Evolutionary conservation across 2,113 vertebrate genomes (phyloP).

Genomic region (Rousettus leschenaultii): DNA sequence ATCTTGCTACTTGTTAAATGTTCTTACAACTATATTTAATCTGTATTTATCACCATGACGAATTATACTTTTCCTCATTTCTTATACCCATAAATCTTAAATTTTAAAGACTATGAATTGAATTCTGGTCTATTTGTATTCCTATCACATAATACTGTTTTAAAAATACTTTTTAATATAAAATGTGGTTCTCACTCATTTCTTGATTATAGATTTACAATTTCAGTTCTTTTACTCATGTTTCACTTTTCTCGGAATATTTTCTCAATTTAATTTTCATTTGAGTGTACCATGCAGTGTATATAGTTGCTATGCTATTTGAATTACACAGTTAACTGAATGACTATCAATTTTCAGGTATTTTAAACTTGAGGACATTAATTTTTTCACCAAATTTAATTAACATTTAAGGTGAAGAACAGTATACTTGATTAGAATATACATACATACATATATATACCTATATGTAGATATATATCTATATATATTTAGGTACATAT

Average conservation of each 20-base stretch:
- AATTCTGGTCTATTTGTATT: background rate
- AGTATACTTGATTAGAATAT: too few relatives aligned
- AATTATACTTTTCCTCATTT: background rate
- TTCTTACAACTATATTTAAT: background rate
- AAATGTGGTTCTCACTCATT: background rate
- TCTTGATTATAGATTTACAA: background rate
- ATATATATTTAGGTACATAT: too few relatives aligned
- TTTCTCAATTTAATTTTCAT: background rate
- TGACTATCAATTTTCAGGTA: background rate
- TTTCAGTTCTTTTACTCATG: background rate
- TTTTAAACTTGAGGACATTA: background rate
- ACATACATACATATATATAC: too few relatives aligned
- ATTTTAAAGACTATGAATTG: background rate
- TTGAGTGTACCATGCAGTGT: background rate
- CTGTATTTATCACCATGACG: background rate
- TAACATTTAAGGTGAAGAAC: background rate
- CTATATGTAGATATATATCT: background rate
- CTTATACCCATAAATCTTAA: background rate
- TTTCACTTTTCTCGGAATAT: background rate
- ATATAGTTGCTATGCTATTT: background rate
- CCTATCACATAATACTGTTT: too few relatives aligned
- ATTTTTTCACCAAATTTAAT: background rate
- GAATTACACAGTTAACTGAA: background rate
- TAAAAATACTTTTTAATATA: too few relatives aligned
- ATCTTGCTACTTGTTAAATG: background rate